Conservation (phyloP, 2,113 vertebrate species). For the Tragelaphus strepsiceros region DNA sequence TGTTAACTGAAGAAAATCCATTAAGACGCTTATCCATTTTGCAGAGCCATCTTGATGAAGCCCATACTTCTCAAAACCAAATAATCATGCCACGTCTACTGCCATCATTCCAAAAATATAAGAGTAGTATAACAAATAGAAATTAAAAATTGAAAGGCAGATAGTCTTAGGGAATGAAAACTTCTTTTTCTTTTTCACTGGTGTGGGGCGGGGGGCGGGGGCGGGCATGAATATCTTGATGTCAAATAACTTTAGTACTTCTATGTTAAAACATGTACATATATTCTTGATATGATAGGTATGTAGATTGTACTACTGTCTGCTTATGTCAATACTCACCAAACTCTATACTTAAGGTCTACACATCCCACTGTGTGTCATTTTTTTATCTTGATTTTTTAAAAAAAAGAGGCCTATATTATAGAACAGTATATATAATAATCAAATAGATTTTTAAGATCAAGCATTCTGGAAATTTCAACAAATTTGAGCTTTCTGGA, state of each 20-base stretch:
- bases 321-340: neutral
- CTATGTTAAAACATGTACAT: neutral
- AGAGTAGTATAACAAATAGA: neutral
- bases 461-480: conserved; percentile 6
- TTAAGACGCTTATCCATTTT: neutral
- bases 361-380: neutral
- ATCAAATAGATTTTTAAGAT: neutral
- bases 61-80: conserved; percentile 3
- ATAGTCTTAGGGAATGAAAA: neutral
- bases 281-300: neutral
- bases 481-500: neutral
- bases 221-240: neutral
- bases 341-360: neutral
- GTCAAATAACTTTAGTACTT: neutral
- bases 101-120: neutral
- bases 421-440: neutral
- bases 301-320: neutral
- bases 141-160: neutral
- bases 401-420: neutral
- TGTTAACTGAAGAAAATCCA: neutral
- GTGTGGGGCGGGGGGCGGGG: accelerated
- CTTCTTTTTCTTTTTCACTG: neutral
- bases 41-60: neutral
- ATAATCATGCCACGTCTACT: neutral
- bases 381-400: neutral